phyloP scores from a whole-genome alignment of 2,888 invertebrate species.

The Micropterix aruncella region DNA sequence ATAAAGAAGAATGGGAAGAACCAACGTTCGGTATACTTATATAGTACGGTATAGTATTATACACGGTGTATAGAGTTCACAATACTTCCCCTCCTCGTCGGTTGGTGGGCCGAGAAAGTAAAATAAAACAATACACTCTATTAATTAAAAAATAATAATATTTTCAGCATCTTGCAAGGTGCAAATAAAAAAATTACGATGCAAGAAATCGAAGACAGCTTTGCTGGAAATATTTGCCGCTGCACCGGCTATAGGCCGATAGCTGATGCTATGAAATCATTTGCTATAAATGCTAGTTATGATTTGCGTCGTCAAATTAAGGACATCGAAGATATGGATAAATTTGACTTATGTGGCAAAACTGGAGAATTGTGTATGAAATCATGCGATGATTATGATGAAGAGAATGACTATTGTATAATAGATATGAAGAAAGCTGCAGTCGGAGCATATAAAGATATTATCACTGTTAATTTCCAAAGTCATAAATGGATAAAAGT shows the following conservation, averaged over 20 bases:
- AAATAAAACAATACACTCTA: no score
- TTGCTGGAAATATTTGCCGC: conserved; percentile 58
- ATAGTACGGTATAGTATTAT: no score
- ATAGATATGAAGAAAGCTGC: conserved; percentile 5
- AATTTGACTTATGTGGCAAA: conserved; percentile 20
- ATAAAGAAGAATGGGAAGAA: no score
- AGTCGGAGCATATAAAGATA: conserved; percentile 6
- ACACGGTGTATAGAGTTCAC: no score
- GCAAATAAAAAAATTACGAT: no score
- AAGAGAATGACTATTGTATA: conserved; percentile 11
- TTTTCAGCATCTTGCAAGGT: no score
- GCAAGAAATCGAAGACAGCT: conserved; percentile 51
- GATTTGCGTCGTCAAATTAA: conserved; percentile 15
- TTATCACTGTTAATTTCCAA: conserved; percentile 19
- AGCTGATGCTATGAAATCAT: conserved; percentile 45
- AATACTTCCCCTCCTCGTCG: no score
- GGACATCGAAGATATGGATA: conserved; percentile 22
- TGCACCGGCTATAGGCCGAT: conserved; percentile 58
- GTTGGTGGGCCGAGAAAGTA: no score
- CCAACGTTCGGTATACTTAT: no score
- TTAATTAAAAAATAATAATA: no score
- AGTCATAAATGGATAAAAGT: conserved; percentile 40
- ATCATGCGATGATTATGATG: not conserved
- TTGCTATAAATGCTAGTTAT: conserved; percentile 33
- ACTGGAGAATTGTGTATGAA: conserved; percentile 15